Evolutionary conservation across 2,113 vertebrate species (phyloP).

Genomic region (Coturnix japonica): DNA sequence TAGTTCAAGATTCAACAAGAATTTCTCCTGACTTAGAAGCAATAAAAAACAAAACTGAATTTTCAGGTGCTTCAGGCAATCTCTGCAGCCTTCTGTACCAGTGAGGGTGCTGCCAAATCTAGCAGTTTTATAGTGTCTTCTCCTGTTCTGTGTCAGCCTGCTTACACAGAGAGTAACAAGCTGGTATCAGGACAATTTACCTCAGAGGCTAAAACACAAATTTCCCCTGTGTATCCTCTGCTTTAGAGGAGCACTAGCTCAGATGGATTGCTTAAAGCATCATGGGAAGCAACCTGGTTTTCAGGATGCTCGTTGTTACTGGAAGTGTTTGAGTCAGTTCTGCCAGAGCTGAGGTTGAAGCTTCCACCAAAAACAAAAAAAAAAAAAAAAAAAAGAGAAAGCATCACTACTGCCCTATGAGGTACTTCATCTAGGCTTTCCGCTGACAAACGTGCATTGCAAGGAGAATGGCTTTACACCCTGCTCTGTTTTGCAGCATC

Average conservation of each 20-base stretch:
- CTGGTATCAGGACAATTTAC: not conserved
- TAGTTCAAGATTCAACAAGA: not conserved
- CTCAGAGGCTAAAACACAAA: not conserved
- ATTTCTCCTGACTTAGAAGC: not conserved
- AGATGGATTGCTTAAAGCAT: not conserved
- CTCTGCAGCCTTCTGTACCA: not conserved
- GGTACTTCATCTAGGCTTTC: not conserved
- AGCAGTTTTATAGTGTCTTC: not conserved
- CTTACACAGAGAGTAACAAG: not conserved
- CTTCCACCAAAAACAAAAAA: not conserved
- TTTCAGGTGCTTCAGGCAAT: not conserved
- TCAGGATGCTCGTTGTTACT: not conserved
- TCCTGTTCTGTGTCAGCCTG: not conserved
- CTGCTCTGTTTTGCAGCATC: not conserved
- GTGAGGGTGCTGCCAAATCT: accelerated
- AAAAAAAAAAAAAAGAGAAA: not conserved
- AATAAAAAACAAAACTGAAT: not conserved
- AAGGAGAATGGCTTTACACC: not conserved
- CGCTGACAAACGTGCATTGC: not conserved
- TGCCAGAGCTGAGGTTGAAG: not conserved
- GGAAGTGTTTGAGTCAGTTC: not conserved
- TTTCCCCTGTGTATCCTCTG: not conserved
- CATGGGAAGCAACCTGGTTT: not conserved
- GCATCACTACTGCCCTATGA: not conserved
- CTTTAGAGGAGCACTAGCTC: not conserved